These are phyloP conservation scores for Drosophila melanosoma DNA, from an alignment of 2,888 invertebrate genomes.

Conservation along the genomic window DNA sequence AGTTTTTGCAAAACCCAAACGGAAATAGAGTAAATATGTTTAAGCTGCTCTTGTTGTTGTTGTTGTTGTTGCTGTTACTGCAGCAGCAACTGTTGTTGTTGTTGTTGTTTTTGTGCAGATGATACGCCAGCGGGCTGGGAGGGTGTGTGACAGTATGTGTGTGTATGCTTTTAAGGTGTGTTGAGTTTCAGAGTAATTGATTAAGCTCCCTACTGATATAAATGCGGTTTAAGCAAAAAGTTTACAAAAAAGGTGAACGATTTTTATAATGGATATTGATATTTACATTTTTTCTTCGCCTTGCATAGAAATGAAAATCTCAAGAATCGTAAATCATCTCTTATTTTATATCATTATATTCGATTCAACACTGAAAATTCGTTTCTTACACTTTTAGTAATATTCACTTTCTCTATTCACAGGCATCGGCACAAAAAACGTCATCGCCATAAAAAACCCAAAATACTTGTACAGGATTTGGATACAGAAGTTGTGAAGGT, in stretches of 20 bases:
- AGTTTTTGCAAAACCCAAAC: constrained; percentile 80
- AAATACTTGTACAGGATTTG: constrained; percentile 85
- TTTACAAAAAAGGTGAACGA: not conserved
- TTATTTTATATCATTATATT: not conserved
- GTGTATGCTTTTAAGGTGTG: constrained; percentile 9
- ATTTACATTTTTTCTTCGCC: not conserved
- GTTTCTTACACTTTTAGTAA: not conserved
- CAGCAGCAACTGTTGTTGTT: not conserved
- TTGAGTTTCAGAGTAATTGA: constrained; percentile 51
- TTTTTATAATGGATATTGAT: not conserved
- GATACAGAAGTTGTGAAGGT: constrained; percentile 85
- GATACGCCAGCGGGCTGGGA: constrained; percentile 16
- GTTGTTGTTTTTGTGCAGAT: constrained; percentile 18
- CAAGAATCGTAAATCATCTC: not conserved
- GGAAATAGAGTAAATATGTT: constrained; percentile 80
- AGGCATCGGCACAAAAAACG: constrained; percentile 85
- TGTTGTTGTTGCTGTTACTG: constrained; percentile 16
- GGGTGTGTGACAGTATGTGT: not conserved
- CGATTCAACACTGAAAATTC: not conserved
- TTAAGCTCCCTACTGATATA: constrained; percentile 44
- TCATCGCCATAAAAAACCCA: constrained; percentile 85
- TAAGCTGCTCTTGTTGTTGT: constrained; percentile 64
- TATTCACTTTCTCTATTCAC: constrained; percentile 1
- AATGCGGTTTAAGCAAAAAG: not conserved
- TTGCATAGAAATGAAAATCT: not conserved